These are phyloP conservation scores for Coelinius sp. DNA, from an alignment of 2,888 invertebrate species.

Conservation along the genomic window DNA sequence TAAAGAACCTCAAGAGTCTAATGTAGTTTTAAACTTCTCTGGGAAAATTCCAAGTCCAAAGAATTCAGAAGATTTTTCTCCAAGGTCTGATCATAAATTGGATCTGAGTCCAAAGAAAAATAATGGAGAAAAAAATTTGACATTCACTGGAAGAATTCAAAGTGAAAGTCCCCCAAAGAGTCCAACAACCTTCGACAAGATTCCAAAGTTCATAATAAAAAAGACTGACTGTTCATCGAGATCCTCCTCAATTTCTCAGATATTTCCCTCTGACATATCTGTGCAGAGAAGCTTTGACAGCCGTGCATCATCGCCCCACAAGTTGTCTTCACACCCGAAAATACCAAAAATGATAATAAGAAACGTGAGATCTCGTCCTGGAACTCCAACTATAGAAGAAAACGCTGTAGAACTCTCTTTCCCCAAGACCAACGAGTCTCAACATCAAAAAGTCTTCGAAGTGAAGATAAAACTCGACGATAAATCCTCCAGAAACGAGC, in stretches of 20 bases:
- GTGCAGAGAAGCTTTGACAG: conserved; percentile 26
- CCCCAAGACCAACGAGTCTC: conserved; percentile 42
- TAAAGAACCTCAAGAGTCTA: not conserved
- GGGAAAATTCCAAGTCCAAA: conserved; percentile 24
- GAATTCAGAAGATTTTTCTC: not conserved
- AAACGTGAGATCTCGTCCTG: conserved; percentile 63
- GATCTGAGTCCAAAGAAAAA: not conserved
- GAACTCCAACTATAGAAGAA: conserved; percentile 58
- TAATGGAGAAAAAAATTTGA: not conserved
- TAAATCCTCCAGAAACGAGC: conserved; percentile 31
- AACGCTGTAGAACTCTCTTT: conserved; percentile 37
- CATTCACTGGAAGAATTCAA: conserved; percentile 19
- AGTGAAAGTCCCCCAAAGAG: conserved; percentile 24
- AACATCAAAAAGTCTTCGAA: conserved; percentile 42
- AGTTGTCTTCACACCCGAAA: conserved; percentile 55
- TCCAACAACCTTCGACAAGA: conserved; percentile 42
- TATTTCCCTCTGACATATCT: conserved; percentile 27
- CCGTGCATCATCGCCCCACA: conserved; percentile 35
- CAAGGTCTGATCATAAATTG: not conserved
- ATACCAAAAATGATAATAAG: conserved; percentile 69
- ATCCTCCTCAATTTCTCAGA: conserved; percentile 46
- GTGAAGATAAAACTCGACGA: conserved; percentile 52
- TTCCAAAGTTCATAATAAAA: conserved; percentile 61
- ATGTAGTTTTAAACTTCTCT: not conserved
- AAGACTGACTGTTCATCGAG: conserved; percentile 56